A percentile compares a stretch with the other conserved stretches of the same genome.
Conservation (phyloP, 2,113 vertebrate genomes). For the Tympanuchus pallidicinctus region DNA sequence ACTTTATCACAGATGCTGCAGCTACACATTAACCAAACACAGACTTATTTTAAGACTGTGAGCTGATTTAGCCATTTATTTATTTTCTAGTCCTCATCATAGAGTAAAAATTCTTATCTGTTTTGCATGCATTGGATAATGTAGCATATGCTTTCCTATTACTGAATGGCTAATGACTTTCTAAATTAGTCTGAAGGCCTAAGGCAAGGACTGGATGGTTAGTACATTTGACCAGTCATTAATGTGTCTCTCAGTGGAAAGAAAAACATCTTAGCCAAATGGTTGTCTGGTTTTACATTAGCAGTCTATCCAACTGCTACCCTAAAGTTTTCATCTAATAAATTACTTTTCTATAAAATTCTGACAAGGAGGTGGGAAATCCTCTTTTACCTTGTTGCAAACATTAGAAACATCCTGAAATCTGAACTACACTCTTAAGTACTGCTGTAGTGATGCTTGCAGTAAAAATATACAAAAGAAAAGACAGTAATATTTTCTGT, state of each 20-base stretch:
- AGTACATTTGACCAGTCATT: constrained; percentile 71
- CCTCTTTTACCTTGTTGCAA: neutral
- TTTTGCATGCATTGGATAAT: constrained; percentile 53
- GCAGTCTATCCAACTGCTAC: constrained; percentile 26
- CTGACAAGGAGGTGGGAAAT: neutral
- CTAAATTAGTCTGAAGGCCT: constrained; percentile 70
- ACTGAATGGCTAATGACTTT: constrained; percentile 65
- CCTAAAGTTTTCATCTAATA: constrained; percentile 22
- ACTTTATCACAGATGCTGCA: neutral
- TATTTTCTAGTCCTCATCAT: neutral
- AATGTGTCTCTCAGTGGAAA: constrained; percentile 59
- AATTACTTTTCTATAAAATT: constrained; percentile 25
- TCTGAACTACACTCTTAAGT: constrained; percentile 9
- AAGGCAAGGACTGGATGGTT: constrained; percentile 65
- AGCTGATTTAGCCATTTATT: neutral
- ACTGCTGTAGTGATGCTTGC: neutral
- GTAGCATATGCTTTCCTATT: constrained; percentile 24
- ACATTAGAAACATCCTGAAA: constrained; percentile 31
- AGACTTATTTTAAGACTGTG: neutral
- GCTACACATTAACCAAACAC: neutral
- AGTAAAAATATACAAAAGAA: neutral
- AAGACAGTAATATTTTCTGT: neutral
- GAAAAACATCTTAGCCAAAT: constrained; percentile 54
- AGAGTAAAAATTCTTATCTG: constrained; percentile 3
- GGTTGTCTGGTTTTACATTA: constrained; percentile 27